phyloP scores from a whole-genome alignment of 2,888 invertebrate species.

The Marasmarcha lunaedactyla region DNA sequence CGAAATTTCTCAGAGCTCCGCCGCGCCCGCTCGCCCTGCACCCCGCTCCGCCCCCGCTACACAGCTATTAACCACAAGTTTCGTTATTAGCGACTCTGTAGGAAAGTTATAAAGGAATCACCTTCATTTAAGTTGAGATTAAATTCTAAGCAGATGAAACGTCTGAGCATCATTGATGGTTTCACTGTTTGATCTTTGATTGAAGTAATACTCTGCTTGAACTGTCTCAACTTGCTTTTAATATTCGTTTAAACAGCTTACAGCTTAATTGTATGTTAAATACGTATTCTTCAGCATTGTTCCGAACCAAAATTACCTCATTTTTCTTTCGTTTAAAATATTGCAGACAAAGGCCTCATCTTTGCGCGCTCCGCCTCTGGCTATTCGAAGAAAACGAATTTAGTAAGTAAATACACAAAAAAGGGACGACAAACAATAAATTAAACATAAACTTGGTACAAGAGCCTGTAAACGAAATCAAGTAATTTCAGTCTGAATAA shows the following conservation, averaged over 20 bases:
- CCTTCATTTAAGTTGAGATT: slow-evolving; percentile 63
- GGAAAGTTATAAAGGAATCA: slow-evolving; percentile 61
- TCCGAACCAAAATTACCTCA: background rate
- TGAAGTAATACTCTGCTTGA: slow-evolving; percentile 3
- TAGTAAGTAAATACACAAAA: slow-evolving; percentile 24
- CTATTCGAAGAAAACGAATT: slow-evolving; percentile 1
- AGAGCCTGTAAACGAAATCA: slow-evolving; percentile 62
- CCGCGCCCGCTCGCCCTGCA: slow-evolving; percentile 15
- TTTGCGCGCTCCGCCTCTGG: background rate
- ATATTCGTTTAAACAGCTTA: too few relatives aligned
- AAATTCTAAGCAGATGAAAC: slow-evolving; percentile 52
- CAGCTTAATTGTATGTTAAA: too few relatives aligned
- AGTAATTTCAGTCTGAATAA: slow-evolving; percentile 63
- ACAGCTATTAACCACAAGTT: slow-evolving; percentile 59
- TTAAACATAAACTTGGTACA: slow-evolving; percentile 61
- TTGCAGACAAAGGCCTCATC: background rate
- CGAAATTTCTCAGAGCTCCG: slow-evolving; percentile 36
- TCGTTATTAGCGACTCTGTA: slow-evolving; percentile 62
- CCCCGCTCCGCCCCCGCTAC: slow-evolving; percentile 16
- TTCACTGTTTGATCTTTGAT: slow-evolving; percentile 7
- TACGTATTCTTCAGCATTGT: too few relatives aligned
- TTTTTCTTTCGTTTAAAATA: background rate
- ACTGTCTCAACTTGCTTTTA: background rate
- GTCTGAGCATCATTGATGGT: slow-evolving; percentile 18
- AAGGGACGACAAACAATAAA: slow-evolving; percentile 61